These are phyloP conservation scores for Morpho helenor DNA, from an alignment of 2,888 invertebrate species.

Conservation along the genomic window DNA sequence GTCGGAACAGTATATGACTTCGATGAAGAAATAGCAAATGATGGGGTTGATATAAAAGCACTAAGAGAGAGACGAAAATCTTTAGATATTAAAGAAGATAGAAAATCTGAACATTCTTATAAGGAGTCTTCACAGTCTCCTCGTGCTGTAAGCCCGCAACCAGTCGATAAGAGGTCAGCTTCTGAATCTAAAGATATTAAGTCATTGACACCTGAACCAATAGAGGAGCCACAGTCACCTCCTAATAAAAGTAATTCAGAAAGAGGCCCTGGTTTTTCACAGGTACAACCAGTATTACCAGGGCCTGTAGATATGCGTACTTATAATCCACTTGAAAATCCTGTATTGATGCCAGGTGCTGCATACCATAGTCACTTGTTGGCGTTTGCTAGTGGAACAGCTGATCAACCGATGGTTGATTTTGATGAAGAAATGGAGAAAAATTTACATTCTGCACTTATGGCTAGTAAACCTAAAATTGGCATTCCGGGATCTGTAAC, in stretches of 20 bases:
- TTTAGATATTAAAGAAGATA: conserved; percentile 82
- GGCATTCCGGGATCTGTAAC: conserved; percentile 33
- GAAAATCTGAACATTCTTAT: conserved; percentile 75
- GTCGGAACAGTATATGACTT: conserved; percentile 94
- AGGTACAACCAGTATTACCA: conserved; percentile 86
- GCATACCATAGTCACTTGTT: conserved; percentile 81
- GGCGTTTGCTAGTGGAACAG: conserved; percentile 83
- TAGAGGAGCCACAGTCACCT: conserved; percentile 40
- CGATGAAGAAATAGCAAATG: conserved; percentile 88
- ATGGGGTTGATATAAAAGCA: conserved; percentile 87
- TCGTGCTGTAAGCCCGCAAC: conserved; percentile 74
- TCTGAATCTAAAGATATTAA: conserved; percentile 27
- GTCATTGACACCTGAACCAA: conserved; percentile 51
- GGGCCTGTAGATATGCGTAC: conserved; percentile 95
- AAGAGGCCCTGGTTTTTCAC: conserved; percentile 54
- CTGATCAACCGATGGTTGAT: conserved; percentile 84
- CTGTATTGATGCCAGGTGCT: conserved; percentile 77
- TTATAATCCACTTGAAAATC: conserved; percentile 83
- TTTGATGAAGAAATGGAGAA: conserved; percentile 90
- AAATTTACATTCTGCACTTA: conserved; percentile 84
- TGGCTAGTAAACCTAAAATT: conserved; percentile 73
- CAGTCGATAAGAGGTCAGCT: conserved; percentile 49
- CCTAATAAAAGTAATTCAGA: conserved; percentile 36
- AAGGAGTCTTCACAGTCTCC: conserved; percentile 80
- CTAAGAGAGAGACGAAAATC: conserved; percentile 89